These are phyloP conservation scores for Myrmophylax atrothorax DNA, from an alignment of 2,113 vertebrate genomes.

Conservation along the genomic window DNA sequence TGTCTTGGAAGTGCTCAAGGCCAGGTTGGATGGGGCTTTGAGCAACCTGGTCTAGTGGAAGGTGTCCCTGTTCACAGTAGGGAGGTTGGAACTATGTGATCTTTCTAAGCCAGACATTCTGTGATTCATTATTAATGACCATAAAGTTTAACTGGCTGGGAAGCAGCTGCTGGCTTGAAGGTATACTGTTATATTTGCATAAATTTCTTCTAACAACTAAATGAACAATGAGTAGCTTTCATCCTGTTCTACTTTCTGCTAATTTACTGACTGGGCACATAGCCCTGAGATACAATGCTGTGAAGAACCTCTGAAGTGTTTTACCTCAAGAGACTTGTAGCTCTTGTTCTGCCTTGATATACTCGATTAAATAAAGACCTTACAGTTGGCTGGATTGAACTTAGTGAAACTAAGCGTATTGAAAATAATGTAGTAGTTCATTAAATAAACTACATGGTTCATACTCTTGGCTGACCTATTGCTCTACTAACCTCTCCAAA, in stretches of 20 bases:
- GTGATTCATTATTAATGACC: neutral
- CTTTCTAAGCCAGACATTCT: neutral
- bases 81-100: neutral
- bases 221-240: neutral
- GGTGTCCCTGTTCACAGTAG: neutral
- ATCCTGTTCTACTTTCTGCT: neutral
- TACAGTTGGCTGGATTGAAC: neutral
- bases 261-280: neutral
- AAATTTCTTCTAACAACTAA: neutral
- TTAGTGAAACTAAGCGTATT: neutral
- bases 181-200: neutral
- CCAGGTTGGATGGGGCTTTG: neutral
- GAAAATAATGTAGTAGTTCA: neutral
- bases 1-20: neutral
- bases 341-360: neutral
- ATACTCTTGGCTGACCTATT: neutral
- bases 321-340: neutral
- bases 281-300: neutral
- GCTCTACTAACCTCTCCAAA: neutral
- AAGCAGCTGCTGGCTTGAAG: neutral
- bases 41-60: neutral
- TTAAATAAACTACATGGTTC: neutral
- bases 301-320: neutral
- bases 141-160: neutral
- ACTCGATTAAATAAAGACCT: neutral